These are phyloP conservation scores for Dasysyrphus tricinctus DNA, from an alignment of 2,888 invertebrate genomes.

Conservation along the genomic window DNA sequence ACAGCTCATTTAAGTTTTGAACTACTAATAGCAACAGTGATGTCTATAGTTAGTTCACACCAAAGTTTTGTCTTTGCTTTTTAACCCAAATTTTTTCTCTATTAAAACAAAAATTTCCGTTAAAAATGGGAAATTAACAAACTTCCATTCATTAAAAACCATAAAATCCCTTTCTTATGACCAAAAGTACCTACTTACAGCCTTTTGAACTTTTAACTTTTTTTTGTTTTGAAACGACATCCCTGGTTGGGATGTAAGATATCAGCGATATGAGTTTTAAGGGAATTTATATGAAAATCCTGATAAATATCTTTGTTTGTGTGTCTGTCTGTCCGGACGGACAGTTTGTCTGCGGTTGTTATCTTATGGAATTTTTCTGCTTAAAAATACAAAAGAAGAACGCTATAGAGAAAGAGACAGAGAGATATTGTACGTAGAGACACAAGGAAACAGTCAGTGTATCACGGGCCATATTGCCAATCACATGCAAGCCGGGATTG, in stretches of 20 bases:
- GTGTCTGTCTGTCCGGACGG: constrained; percentile 59
- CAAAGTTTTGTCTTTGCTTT: no score
- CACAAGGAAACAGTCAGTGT: constrained; percentile 44
- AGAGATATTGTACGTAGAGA: background rate
- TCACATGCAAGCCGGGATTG: constrained; percentile 63
- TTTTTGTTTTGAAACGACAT: background rate
- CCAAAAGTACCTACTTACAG: no score
- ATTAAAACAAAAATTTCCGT: no score
- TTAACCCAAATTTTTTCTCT: no score
- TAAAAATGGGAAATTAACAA: no score
- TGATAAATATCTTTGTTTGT: constrained; percentile 71
- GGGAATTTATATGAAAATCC: constrained; percentile 69
- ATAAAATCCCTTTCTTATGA: no score
- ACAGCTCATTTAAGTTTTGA: no score
- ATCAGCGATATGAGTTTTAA: constrained; percentile 74
- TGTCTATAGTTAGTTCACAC: no score
- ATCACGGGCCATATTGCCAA: constrained; percentile 62
- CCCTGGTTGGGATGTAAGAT: constrained; percentile 45
- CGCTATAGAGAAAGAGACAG: background rate
- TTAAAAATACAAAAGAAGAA: constrained; percentile 63
- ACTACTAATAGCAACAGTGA: no score
- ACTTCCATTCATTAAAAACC: no score
- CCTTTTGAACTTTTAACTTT: background rate
- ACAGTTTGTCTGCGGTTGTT: constrained; percentile 73
- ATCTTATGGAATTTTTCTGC: constrained; percentile 73